Evolutionary conservation across 2,888 invertebrate genomes (phyloP), one percentile per base, ranked within the genome.

Genomic region (Tanytarsus gracilentus): DNA sequence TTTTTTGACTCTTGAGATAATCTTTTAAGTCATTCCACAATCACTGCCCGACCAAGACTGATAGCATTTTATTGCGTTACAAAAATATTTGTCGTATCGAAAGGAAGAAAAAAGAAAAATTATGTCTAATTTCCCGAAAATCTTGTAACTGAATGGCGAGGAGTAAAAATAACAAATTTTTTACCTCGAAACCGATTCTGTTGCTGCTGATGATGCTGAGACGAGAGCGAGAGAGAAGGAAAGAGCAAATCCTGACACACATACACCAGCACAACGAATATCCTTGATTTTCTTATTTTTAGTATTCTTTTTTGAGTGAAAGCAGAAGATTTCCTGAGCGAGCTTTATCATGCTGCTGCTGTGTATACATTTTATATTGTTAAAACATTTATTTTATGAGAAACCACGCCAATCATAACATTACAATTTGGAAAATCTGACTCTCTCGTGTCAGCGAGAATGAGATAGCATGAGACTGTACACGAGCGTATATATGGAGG

Each of bases 401-500:
- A 60, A 60, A 60, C 60, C 60, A 60, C 60, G 60, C 60, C 60
- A 60, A 60, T 60, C 50, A 60, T 50, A 60, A 60, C 60, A 60
- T 60, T 60, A 60, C 60, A 60, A 33, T 36, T 21, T 49, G 14
- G 16, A 50, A 33, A 33, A 50, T 60, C 26, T 29, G 29, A 29
- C 27, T 16, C 36, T 6, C 11, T 40, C 30, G 39, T 36, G 27
- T 25, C 9, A 9, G 50, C 11, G 8, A 49, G 60, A 60, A 27
- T 8, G 60, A 60, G 60, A 60, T 50, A 36, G 50, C 14, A n/a
- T 36, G 25, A 60, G 30, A 27, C 7, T 23, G 25, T 25, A 50
- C 2, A 29, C 8, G 30, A 9, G 30, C 11, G 30, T 30, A 9
- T 9, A 9, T 30, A 25, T 16, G 16, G 14, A 50, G 50, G 50